phyloP scores from a whole-genome alignment of 2,113 vertebrate species.

The Pseudorectes ferrugineus region DNA sequence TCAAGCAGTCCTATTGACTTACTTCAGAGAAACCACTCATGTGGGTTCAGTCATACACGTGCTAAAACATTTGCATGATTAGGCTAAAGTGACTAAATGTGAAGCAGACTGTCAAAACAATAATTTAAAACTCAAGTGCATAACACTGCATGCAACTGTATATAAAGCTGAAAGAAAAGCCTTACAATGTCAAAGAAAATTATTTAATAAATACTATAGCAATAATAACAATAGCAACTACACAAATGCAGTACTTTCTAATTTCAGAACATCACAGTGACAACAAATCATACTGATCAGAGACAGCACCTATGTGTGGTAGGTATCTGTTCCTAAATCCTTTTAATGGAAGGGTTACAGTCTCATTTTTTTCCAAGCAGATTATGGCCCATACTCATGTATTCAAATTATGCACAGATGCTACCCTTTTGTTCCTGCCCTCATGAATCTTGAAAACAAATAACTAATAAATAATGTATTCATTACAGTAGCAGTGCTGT shows the following conservation, averaged over 20 bases:
- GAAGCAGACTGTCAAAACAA: slow-evolving; percentile 5
- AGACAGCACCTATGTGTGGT: neutral
- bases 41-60: neutral
- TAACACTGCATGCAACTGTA: neutral
- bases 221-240: neutral
- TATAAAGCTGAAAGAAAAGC: neutral
- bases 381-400: neutral
- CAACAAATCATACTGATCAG: neutral
- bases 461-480: neutral
- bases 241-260: neutral
- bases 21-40: neutral
- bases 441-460: neutral
- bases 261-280: neutral
- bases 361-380: neutral
- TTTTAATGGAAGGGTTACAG: neutral
- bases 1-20: neutral
- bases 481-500: neutral
- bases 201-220: neutral
- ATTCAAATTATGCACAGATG: neutral
- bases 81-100: neutral
- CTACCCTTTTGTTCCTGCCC: neutral
- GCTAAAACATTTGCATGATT: neutral
- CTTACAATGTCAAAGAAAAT: neutral
- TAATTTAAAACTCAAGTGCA: neutral
- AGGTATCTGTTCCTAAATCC: neutral